Conservation (phyloP, 2,113 vertebrate species). For the Crotalus horridus region DNA sequence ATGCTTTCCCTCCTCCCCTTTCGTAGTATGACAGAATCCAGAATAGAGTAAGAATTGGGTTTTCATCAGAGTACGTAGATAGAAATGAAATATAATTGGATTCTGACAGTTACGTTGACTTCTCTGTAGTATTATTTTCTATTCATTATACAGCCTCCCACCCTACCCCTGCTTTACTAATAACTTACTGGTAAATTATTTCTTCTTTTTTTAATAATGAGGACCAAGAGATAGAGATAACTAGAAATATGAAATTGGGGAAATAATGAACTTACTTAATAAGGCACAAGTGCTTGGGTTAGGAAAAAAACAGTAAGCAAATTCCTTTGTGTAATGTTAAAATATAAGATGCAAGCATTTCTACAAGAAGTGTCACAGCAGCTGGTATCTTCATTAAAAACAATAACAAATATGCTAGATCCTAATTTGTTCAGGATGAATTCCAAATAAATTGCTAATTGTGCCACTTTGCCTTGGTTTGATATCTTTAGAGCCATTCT, state of each 20-base stretch:
- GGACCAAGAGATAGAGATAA: background rate
- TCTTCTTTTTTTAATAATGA: background rate
- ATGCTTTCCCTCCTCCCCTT: too few species aligned
- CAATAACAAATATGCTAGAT: constrained; percentile 45
- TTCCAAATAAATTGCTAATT: constrained; percentile 49
- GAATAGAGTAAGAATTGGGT: too few species aligned
- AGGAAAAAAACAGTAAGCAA: constrained; percentile 34
- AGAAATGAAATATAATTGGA: too few species aligned
- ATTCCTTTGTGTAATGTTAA: constrained; percentile 9
- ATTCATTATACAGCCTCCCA: background rate
- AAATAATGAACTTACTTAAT: background rate
- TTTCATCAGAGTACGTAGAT: too few species aligned
- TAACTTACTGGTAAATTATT: background rate
- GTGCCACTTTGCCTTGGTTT: constrained; percentile 39
- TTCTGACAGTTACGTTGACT: background rate
- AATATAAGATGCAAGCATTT: constrained; percentile 15
- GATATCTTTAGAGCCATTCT: constrained; percentile 34
- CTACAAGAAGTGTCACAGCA: constrained; percentile 38
- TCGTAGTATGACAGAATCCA: too few species aligned
- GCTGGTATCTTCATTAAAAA: constrained; percentile 43
- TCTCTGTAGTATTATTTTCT: background rate
- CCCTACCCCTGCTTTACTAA: background rate
- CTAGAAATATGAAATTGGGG: background rate
- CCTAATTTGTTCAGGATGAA: constrained; percentile 51
- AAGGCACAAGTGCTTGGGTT: background rate